Evolutionary conservation across 2,113 vertebrate species (phyloP).

Genomic region (Anguilla japonica): DNA sequence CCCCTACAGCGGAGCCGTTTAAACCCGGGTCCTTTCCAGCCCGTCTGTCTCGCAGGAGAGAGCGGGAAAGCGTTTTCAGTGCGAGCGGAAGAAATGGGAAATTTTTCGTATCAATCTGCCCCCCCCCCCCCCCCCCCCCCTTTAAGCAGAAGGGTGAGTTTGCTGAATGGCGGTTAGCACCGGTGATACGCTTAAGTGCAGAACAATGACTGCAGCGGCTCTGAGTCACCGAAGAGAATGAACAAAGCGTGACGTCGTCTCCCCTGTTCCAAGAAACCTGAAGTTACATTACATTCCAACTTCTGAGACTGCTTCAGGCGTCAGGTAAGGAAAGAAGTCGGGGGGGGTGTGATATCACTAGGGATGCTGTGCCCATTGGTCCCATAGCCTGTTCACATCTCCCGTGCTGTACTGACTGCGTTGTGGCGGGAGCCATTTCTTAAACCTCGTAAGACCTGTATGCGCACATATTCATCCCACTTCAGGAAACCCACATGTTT

Average conservation of each 20-base stretch:
- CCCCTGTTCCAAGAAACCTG: neutral
- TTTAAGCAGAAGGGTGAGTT: neutral
- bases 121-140: too few species aligned
- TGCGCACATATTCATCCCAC: conserved; percentile 1
- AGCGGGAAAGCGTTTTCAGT: neutral
- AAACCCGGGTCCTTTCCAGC: neutral
- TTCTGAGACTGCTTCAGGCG: neutral
- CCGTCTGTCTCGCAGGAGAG: conserved; percentile 42
- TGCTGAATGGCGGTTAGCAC: neutral
- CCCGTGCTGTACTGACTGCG: neutral
- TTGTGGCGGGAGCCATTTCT: neutral
- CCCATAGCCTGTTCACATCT: neutral
- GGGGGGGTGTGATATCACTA: neutral
- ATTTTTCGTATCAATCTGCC: neutral
- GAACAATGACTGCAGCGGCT: neutral
- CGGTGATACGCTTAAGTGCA: too few species aligned
- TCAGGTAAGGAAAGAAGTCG: neutral
- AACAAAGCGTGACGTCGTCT: neutral
- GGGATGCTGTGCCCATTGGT: neutral
- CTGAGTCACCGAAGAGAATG: neutral
- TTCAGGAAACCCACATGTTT: neutral
- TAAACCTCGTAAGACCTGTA: neutral
- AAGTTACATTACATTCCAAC: neutral
- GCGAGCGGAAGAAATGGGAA: neutral
- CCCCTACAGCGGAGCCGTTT: neutral